phyloP scores from a whole-genome alignment of 2,113 vertebrate genomes.

The Propithecus coquereli region DNA sequence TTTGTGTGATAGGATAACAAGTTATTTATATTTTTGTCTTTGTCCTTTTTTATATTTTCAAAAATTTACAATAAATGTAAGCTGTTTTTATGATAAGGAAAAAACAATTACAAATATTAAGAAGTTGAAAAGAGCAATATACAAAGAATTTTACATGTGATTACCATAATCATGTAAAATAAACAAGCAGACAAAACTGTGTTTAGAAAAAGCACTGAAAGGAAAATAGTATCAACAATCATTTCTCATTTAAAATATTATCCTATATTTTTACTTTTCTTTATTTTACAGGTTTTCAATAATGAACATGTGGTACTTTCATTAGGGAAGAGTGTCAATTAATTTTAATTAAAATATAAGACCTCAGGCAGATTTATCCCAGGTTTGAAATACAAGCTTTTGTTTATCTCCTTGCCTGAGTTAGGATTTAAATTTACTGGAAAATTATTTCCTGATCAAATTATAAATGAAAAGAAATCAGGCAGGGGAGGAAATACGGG shows the following conservation, averaged over 20 bases:
- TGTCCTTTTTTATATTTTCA: constrained; percentile 21
- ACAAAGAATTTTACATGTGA: background rate
- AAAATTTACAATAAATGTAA: background rate
- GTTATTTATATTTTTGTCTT: constrained; percentile 37
- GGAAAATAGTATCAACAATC: background rate
- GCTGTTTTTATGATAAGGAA: background rate
- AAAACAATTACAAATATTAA: background rate
- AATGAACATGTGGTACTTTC: background rate
- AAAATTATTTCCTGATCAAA: constrained; percentile 46
- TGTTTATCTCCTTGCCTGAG: constrained; percentile 36
- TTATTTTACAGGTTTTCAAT: constrained; percentile 41
- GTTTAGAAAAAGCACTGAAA: background rate
- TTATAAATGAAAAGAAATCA: constrained; percentile 26
- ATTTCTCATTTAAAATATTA: background rate
- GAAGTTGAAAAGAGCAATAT: constrained; percentile 16
- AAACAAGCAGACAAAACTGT: constrained; percentile 11
- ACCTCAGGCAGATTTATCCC: constrained; percentile 8
- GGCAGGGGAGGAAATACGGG: background rate
- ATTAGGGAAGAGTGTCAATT: constrained; percentile 3
- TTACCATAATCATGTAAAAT: background rate
- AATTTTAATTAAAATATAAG: constrained; percentile 38
- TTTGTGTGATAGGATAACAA: constrained; percentile 1
- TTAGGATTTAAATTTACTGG: constrained; percentile 41
- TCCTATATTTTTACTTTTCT: background rate
- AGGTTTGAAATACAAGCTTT: constrained; percentile 3